Conservation (phyloP, 2,113 vertebrate genomes). For the Trochalopteron elliotii region DNA sequence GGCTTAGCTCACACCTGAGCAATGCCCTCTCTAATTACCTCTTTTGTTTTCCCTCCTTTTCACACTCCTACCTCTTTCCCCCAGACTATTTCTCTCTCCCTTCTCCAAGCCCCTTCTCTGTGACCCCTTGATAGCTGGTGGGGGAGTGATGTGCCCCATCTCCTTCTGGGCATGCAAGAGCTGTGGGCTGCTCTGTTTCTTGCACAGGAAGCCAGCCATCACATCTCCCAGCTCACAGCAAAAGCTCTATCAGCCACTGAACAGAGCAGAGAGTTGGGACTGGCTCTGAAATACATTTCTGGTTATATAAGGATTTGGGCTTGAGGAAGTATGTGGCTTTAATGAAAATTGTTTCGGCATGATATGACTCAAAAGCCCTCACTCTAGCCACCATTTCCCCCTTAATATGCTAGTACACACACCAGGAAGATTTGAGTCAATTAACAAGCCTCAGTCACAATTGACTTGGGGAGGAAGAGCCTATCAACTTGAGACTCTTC, state of each 20-base stretch:
- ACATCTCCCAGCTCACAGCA: not conserved
- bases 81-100: not conserved
- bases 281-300: not conserved
- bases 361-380: not conserved
- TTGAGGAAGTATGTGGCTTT: not conserved
- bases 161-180: not conserved
- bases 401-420: not conserved
- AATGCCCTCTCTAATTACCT: not conserved
- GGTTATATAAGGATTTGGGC: not conserved
- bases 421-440: not conserved
- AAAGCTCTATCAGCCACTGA: not conserved
- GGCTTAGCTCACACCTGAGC: not conserved
- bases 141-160: fast-evolving
- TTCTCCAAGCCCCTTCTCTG: not conserved
- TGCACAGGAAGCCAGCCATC: fast-evolving
- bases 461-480: not conserved
- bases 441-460: not conserved
- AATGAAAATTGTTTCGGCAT: not conserved
- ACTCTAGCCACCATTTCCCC: not conserved
- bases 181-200: not conserved
- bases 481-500: constrained; percentile 30
- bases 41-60: not conserved
- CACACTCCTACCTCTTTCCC: not conserved
- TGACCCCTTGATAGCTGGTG: fast-evolving
- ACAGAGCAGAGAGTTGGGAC: not conserved